Base-by-base conservation (phyloP, 2,888 invertebrate species). In the Mactromeris polynyma region DNA sequence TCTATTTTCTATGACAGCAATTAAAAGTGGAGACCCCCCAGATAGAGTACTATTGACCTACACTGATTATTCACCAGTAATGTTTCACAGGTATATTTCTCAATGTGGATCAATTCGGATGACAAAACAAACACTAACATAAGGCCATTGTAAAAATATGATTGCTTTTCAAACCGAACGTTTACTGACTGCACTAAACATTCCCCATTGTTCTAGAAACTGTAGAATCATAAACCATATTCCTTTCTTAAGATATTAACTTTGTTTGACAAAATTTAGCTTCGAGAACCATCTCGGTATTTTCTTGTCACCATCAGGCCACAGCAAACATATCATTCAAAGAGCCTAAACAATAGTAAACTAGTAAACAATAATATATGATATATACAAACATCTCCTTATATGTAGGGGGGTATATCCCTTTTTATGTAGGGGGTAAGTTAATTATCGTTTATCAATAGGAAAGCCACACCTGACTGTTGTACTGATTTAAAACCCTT, bases 11-110 rank as follows among this genome's bases (percentile, higher is more conserved):
- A 73, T 73, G 54, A 77, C 21, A 84, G 78, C 78, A 78, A 84
- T 84, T 84, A 78, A 54, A 84, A 31, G 42, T 9, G 14, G 21
- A 73, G 84, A 84, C 84, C 84, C 84, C 84, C 84, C 51, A 84
- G 54, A 19, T 36, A 33, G 84, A 42, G 36, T 42, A 54, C n/a
- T 78, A 84, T 84, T 84, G 84, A 84, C 84, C 40, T 78, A 69
- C 17, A 19, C 33, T 40, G 83, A 83, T 83, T 73, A 33, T 73
- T 73, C 46, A 46, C 17, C 73, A 73, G 17, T 33, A 73, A 9
- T 73, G 33, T 36, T 73, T 73, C 73, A 69, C 31, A 73, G 38
- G 14, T 38, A 38, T 17, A 64, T 73, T 73, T 46, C 69, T 83
- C 42, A 46, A 51, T 11, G 38, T n/a, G 51, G 36, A 78, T 84